phyloP scores from a whole-genome alignment of 2,888 invertebrate species.

The Tetropium fuscum region DNA sequence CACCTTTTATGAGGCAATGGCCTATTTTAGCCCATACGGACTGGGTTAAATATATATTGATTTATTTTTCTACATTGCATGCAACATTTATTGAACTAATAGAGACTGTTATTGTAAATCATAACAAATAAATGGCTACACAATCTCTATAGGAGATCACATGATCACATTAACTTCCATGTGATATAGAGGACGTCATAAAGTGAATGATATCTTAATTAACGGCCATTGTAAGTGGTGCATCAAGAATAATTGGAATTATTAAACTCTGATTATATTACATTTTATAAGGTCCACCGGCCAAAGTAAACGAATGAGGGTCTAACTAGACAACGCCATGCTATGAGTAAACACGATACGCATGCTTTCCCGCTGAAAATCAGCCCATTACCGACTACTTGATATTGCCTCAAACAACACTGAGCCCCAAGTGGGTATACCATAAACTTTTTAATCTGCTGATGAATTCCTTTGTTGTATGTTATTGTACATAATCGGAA shows the following conservation, averaged over 20 bases:
- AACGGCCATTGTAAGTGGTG: constrained; percentile 36
- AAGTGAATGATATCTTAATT: constrained; percentile 39
- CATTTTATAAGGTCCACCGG: constrained; percentile 45
- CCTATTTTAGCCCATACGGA: no score
- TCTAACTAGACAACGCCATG: constrained; percentile 39
- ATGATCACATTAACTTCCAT: no score
- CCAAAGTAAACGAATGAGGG: constrained; percentile 30
- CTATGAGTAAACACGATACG: constrained; percentile 42
- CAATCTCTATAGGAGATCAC: no score
- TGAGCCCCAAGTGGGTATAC: background rate
- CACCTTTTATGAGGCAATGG: no score
- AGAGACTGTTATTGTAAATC: no score
- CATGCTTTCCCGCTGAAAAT: constrained; percentile 48
- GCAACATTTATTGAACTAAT: no score
- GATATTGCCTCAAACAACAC: background rate
- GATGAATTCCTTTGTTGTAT: background rate
- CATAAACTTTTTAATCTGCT: background rate
- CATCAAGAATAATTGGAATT: constrained; percentile 42
- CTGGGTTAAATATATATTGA: no score
- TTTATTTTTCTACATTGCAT: no score
- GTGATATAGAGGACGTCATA: no score
- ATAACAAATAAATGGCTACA: no score
- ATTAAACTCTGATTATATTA: constrained; percentile 49
- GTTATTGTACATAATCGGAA: background rate
- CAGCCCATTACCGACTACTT: constrained; percentile 25